Base-by-base conservation (phyloP, 2,888 invertebrate genomes). In the Tillus elongatus region DNA sequence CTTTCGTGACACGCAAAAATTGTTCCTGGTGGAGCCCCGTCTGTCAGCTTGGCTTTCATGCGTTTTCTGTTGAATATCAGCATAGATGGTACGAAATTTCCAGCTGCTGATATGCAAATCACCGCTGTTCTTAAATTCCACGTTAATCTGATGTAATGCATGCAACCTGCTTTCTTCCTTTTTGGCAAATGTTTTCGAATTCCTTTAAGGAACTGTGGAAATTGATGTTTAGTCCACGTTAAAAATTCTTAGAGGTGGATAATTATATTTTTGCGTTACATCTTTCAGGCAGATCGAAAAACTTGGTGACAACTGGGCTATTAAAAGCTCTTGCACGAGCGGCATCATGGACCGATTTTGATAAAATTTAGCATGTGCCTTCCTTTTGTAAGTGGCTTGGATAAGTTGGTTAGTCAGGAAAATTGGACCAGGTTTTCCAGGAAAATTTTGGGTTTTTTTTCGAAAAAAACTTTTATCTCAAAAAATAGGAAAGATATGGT, bases 21-120 rank as follows among this genome's bases (percentile, higher is more conserved):
- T n/a, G n/a, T 55, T 19, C 53, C 58, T 40, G 56, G 50, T 4
- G 57, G 57, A 35, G 52, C 51, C 12, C 54, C 55, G 39, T 54
- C 51, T 42, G 47, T 43, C 10, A 60, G 30, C 41, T 40, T 38
- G 2, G 15, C 33, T 30, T 37, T 44, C 39, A 44, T 44, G 14
- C 31, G 35, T 10, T 39, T 33, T 19, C 39, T 30, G 1, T 11
- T 26, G 15, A 40, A 42, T 15, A 42, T 36, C 3, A 40, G 15
- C 34, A 36, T 27, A 4, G 39, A 35, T 11, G 19, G 19, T 4
- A 19, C 19, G 8, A 19, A 19, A 19, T 19, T 19, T 19, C 19
- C 56, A 57, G 35, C 42, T 16, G 46, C 46, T 35, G 40, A 40
- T 33, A 38, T 36, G 27, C 42, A 40, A 12, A 43, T 52, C 31